phyloP scores from a whole-genome alignment of 2,113 vertebrate genomes.

The Hiodon tergisus region DNA sequence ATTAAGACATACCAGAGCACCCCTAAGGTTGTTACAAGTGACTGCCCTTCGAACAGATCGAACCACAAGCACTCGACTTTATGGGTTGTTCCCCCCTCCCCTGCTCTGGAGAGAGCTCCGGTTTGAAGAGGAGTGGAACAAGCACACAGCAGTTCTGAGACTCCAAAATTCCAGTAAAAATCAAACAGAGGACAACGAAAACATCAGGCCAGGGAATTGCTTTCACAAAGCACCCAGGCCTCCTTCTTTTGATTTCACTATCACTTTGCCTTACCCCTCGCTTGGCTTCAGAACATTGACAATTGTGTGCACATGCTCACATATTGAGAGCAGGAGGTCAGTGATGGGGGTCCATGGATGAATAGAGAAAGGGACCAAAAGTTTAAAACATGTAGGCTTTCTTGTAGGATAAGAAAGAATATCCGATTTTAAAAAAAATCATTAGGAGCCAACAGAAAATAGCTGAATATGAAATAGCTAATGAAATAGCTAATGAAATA shows the following conservation, averaged over 20 bases:
- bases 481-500: too few relatives aligned
- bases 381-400: too few relatives aligned
- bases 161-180: constrained; percentile 2
- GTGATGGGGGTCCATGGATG: too few relatives aligned
- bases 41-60: constrained; percentile 5
- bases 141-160: not conserved
- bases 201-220: not conserved
- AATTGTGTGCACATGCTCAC: not conserved
- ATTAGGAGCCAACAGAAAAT: too few relatives aligned
- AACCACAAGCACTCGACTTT: not conserved
- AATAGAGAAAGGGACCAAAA: too few relatives aligned
- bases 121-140: not conserved
- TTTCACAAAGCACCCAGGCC: not conserved
- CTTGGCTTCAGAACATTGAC: not conserved
- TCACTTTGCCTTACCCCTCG: not conserved
- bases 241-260: not conserved
- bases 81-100: not conserved
- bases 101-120: not conserved
- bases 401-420: too few relatives aligned
- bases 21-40: constrained; percentile 2
- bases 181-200: not conserved
- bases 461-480: too few relatives aligned
- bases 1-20: not conserved
- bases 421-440: too few relatives aligned
- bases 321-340: not conserved